phyloP scores from a whole-genome alignment of 2,797 vertebrate species.

The Arnoldichthys spilopterus region DNA sequence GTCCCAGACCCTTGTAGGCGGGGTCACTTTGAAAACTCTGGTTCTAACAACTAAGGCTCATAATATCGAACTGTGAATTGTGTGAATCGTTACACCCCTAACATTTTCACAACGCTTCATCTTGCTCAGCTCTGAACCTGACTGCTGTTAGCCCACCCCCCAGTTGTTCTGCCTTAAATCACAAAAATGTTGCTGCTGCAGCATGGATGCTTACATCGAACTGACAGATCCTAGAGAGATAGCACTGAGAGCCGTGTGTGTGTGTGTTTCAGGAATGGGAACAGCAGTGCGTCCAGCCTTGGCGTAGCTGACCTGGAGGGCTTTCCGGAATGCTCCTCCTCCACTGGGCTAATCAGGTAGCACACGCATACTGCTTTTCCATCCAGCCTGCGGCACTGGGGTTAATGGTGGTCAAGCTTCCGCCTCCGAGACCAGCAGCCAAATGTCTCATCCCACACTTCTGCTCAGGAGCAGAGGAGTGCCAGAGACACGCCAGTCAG shows the following conservation, averaged over 20 bases:
- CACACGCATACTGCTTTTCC: constrained; percentile 42
- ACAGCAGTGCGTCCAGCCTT: constrained; percentile 93
- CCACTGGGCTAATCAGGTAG: constrained; percentile 88
- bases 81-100: background rate
- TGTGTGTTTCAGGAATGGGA: constrained; percentile 87
- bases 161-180: background rate
- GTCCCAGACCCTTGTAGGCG: too few species aligned
- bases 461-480: background rate
- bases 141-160: constrained; percentile 56
- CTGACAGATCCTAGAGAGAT: constrained; percentile 28
- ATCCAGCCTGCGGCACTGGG: background rate
- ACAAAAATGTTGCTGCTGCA: background rate
- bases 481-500: background rate
- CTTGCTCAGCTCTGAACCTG: constrained; percentile 57
- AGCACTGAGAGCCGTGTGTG: constrained; percentile 37
- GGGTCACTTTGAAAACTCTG: too few species aligned
- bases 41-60: too few species aligned
- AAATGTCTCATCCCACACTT: background rate
- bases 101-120: background rate
- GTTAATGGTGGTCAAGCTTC: constrained; percentile 28
- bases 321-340: constrained; percentile 85
- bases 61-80: background rate
- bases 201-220: background rate
- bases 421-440: constrained; percentile 2
- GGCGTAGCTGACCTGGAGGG: constrained; percentile 90